Conservation (phyloP, 2,888 invertebrate genomes). For the Oxyteleia sp. region DNA sequence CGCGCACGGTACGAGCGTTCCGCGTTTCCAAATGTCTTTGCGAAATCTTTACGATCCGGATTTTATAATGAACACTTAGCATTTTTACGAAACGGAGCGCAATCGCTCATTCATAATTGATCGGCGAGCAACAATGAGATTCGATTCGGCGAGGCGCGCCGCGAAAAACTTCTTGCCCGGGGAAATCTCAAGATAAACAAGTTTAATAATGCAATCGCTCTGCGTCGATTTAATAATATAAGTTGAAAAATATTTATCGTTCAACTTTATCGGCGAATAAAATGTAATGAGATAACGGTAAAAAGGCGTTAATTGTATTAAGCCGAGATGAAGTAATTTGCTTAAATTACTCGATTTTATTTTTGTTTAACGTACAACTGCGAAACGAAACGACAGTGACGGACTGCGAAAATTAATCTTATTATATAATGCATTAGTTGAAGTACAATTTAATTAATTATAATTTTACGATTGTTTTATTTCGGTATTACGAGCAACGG, state of each 20-base stretch:
- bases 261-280: neutral
- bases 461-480: too few species aligned
- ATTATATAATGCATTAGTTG: too few species aligned
- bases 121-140: conserved; percentile 1
- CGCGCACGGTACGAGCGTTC: conserved; percentile 4
- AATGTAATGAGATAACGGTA: conserved; percentile 12
- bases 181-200: neutral
- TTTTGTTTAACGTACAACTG: too few species aligned
- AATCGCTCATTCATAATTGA: conserved; percentile 30
- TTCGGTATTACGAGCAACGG: too few species aligned
- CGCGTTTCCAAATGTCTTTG: neutral
- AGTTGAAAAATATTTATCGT: neutral
- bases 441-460: too few species aligned
- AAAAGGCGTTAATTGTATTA: too few species aligned
- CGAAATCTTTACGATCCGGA: conserved; percentile 21
- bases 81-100: conserved; percentile 1
- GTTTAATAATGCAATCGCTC: neutral
- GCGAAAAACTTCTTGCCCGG: neutral
- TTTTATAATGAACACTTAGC: conserved; percentile 38
- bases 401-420: too few species aligned
- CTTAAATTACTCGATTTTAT: too few species aligned
- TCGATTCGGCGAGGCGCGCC: neutral
- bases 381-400: too few species aligned
- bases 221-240: neutral
- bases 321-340: too few species aligned